Base-by-base conservation (phyloP, 2,113 vertebrate species). In the Colossoma macropomum region DNA sequence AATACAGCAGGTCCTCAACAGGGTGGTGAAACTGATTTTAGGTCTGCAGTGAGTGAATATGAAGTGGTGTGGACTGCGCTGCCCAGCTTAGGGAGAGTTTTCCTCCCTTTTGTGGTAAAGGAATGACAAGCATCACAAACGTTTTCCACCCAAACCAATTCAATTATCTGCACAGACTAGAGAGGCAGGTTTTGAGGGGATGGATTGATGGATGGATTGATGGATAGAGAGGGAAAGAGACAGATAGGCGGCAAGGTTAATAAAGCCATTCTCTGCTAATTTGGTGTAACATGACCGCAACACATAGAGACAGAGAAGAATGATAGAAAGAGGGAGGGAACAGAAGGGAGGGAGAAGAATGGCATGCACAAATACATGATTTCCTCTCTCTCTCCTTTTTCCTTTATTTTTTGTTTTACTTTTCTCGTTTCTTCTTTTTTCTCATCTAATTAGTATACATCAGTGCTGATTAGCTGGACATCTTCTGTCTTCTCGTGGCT, bases 91-190 rank as follows among this genome's bases (percentile, higher is more conserved):
- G 28, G 21, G n/a, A 17, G 41, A 52, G 4, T 69, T 74, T 78
- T 82, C 68, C 56, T 59, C 34, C n/a, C 70, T 79, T 72, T 25
- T 87, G 45, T 69, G 63, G 45, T 32, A 50, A 83, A 80, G 74
- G 68, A 85, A 81, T 87, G 73, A 83, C 45, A 73, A n/a, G 68
- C 70, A 76, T 84, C 41, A 76, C 16, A 80, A 75, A 71, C 69
- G 38, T 72, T 78, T 13, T 59, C 38, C 28, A 69, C 75, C 68
- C 59, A 73, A 54, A 83, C 52, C 50, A 74, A 45, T 59, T 30
- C 21, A 30, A 73, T 77, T 77, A 85, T 63, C 38, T 45, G 11
- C 23, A 23, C 30, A 4, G 41, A 54, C 75, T 69, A 32, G 19
- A 52, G 25, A 32, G 63, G 12, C 59, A 52, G 38, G 59, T 68